phyloP scores from a whole-genome alignment of 2,113 vertebrate genomes.

The Zeus faber region DNA sequence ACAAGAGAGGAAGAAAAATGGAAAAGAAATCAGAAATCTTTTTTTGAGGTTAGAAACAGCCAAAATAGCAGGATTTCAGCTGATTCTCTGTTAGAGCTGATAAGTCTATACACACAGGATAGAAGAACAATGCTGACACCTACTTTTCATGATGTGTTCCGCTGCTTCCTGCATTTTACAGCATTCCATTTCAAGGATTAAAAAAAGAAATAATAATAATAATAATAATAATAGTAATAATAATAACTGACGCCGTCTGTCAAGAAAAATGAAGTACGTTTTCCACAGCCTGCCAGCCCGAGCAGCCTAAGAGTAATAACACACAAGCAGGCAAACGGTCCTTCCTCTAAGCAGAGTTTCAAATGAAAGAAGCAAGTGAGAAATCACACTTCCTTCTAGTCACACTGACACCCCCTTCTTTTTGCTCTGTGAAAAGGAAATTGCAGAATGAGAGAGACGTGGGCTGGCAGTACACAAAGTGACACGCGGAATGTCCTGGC shows the following conservation, averaged over 20 bases:
- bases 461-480: constrained; percentile 61
- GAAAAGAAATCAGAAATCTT: too few species aligned
- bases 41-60: background rate
- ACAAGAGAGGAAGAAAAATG: background rate
- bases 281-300: too few species aligned
- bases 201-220: too few species aligned
- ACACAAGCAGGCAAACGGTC: too few species aligned
- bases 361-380: constrained; percentile 37
- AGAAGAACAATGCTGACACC: constrained; percentile 27
- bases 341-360: background rate
- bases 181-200: constrained; percentile 49
- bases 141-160: constrained; percentile 53
- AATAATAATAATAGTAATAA: too few species aligned
- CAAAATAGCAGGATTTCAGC: background rate
- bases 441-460: constrained; percentile 55
- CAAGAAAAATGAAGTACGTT: too few species aligned
- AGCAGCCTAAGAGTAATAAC: too few species aligned
- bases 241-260: too few species aligned
- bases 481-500: constrained; percentile 70
- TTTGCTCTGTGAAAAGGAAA: constrained; percentile 55
- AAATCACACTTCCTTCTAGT: constrained; percentile 48
- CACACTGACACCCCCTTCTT: constrained; percentile 25
- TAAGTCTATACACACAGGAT: background rate
- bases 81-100: background rate
- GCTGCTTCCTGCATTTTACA: constrained; percentile 39